Evolutionary conservation across 2,797 vertebrate genomes (phyloP), one percentile per base, ranked within the genome.

Genomic region (Fringilla coelebs): DNA sequence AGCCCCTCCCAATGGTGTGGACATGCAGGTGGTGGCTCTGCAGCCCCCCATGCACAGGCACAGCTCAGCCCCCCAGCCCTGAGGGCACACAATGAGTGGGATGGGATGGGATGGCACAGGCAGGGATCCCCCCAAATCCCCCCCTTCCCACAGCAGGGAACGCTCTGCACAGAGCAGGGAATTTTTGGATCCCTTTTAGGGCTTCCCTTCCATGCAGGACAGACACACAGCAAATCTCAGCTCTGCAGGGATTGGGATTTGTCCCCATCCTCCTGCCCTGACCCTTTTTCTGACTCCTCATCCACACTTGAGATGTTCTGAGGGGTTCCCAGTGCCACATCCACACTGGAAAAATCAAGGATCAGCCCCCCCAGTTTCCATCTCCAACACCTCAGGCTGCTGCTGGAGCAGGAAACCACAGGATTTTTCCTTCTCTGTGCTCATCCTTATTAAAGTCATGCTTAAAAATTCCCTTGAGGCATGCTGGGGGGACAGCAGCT

Each of bases 281-380:
- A 20, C 4, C 51, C 26, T 22, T 78, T 45, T 38, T 2, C n/a
- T 20, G 21, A 46, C 51, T 51, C 76, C 41, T 32, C 21, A 55
- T 5, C 45, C 17, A 13, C n/a, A 4, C 11, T 3, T 10, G 24
- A 19, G 13, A 14, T 3, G 5, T 52, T 19, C 1, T 3, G 6
- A 43, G 55, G 40, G 13, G 22, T 6, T 67, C 25, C 62, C 4
- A 32, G 28, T 7, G 3, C 79, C 72, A 21, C 22, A 32, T 5
- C 28, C 18, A 4, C 0, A 4, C 49, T 79, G 76, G 76, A 36
- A 36, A 65, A 65, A 24, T 1, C 32, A 7, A 14, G 72, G 73
- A 24, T 38, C 13, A 48, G 55, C 45, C 48, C 6, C 63, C 36
- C 4, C 7, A 12, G 7, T 6, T 60, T 55, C 85, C 72, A 46